Evolutionary conservation across 2,888 invertebrate species (phyloP).

Genomic region (Endomychus coccineus): DNA sequence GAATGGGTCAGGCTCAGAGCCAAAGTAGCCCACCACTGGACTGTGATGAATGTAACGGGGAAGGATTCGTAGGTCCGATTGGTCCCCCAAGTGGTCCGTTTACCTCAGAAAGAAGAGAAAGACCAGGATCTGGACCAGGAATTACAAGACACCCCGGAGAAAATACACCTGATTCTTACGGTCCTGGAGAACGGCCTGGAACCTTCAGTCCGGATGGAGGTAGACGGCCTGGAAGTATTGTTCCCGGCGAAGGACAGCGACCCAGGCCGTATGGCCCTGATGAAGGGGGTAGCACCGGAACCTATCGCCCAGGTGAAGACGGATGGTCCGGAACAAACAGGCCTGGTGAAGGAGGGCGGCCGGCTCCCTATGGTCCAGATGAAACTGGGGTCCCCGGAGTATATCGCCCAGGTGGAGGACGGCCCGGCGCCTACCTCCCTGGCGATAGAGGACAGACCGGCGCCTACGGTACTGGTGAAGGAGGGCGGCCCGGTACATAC

Average conservation of each 20-base stretch:
- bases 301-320: too few species aligned
- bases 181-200: slow-evolving; percentile 2
- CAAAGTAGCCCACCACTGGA: slow-evolving; percentile 65
- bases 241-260: slow-evolving; percentile 2
- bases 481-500: too few species aligned
- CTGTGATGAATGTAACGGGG: slow-evolving; percentile 61
- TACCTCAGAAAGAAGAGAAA: too few species aligned
- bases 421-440: too few species aligned
- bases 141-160: slow-evolving; percentile 2
- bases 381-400: not conserved
- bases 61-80: too few species aligned
- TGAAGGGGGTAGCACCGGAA: slow-evolving; percentile 1
- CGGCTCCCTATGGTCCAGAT: not conserved
- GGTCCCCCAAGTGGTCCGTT: too few species aligned
- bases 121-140: slow-evolving; percentile 11
- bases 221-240: slow-evolving; percentile 2
- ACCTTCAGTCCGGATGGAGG: not conserved
- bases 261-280: not conserved
- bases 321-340: too few species aligned
- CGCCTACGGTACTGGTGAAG: too few species aligned
- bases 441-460: too few species aligned
- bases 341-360: slow-evolving; percentile 1
- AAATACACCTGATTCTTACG: slow-evolving; percentile 2
- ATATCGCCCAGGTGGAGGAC: not conserved
- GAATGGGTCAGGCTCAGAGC: slow-evolving; percentile 86